Base-by-base conservation (phyloP, 2,113 vertebrate species). In the Azemiops feae region DNA sequence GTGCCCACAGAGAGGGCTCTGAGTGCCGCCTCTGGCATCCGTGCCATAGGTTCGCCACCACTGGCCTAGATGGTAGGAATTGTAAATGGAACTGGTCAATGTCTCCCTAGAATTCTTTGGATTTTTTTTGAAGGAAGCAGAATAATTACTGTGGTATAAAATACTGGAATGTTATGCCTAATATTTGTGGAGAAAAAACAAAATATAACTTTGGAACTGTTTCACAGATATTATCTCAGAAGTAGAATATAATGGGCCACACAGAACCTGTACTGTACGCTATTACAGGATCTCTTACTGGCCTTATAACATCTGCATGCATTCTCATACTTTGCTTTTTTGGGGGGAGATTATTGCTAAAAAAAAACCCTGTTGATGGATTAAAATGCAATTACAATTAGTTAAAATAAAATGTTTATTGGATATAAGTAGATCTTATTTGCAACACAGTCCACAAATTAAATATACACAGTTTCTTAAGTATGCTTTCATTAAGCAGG, bases 401-500 rank as follows among this genome's bases (percentile, higher is more conserved):
- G 14, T 69, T 34, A 69, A 69, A 69, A 34, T 96, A 91, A 95
- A 94, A 92, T 94, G 93, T 94, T 96, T 96, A 58, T 94, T 93
- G 93, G 85, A 16, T 60, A 93, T 87, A 91, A 91, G 93, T 91
- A 88, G 87, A 95, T 52, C 6, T 95, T 94, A 87, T 89, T 93
- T 94, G 30, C 50, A 93, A 93, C 85, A 93, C 0, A 3, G 34
- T 91, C 94, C 93, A 93, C 93, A 95, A 96, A 94, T 90, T 94
- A 96, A 92, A 95, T 92, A 93, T 50, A 88, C 95, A 88, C 86
- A 57, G 87, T 95, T 60, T 96, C 91, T 91, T 96, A 64, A 0
- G 14, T 87, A 88, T 93, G 86, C 91, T 88, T 94, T 92, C 57
- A 93, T 94, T 96, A 95, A 81, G 90, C 95, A 97, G 94, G 95